Percentiles rank a stretch among this genome's conserved stretches.
Evolutionary conservation across 1,140 invertebrate species (phyloP).

Genomic region (Thalassaphorura encarpata): DNA sequence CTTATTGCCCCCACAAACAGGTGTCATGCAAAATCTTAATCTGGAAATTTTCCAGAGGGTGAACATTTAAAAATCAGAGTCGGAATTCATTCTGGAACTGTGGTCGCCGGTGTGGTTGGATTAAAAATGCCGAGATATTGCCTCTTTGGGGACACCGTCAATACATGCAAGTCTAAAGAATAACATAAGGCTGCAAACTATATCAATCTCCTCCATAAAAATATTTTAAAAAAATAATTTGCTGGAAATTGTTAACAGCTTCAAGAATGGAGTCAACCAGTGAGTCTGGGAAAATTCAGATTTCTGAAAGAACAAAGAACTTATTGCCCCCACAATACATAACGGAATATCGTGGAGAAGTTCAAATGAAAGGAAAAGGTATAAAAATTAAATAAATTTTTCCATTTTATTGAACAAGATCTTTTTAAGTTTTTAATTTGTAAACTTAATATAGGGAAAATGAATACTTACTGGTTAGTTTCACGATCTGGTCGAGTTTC

Average conservation of each 20-base stretch:
- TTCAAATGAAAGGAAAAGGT: constrained; percentile 79
- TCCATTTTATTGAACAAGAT: no score
- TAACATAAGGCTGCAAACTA: no score
- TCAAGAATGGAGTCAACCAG: constrained; percentile 86
- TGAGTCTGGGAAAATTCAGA: constrained; percentile 85
- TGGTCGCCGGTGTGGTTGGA: constrained; percentile 89
- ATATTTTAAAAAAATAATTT: no score
- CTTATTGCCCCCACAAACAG: no score
- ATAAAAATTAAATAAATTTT: no score
- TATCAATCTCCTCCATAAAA: no score
- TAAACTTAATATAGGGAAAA: constrained; percentile 66
- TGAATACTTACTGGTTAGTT: constrained; percentile 89
- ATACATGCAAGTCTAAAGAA: constrained; percentile 54
- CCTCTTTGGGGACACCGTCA: constrained; percentile 85
- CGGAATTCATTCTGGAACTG: constrained; percentile 78
- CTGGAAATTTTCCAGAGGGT: constrained; percentile 15
- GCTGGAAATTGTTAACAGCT: constrained; percentile 45
- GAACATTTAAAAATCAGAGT: constrained; percentile 74
- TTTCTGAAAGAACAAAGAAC: constrained; percentile 75
- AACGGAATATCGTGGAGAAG: constrained; percentile 54
- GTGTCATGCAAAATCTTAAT: no score
- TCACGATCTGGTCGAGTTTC: constrained; percentile 51
- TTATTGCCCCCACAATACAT: constrained; percentile 63
- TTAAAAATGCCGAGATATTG: constrained; percentile 90
- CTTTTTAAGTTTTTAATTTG: no score